phyloP scores from a whole-genome alignment of 2,888 invertebrate genomes.

The Uloborus plumipes region DNA sequence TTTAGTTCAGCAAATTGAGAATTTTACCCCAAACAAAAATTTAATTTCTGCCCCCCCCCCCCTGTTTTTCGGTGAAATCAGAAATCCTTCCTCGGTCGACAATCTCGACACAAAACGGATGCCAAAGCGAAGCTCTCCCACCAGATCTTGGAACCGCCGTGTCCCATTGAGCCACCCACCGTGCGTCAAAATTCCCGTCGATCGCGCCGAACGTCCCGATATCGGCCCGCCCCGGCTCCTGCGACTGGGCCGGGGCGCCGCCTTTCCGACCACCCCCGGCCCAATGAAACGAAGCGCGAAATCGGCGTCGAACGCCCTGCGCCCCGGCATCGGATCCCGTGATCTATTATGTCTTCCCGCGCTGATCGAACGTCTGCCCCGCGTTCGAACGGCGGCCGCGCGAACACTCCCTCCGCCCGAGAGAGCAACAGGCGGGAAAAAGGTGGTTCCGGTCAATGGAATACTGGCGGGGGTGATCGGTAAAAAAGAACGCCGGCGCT shows the following conservation, averaged over 20 bases:
- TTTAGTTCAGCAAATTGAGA: no score
- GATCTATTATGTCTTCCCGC: constrained; percentile 56
- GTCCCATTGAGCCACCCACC: no score
- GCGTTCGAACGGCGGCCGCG: constrained; percentile 33
- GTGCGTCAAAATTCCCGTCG: not conserved
- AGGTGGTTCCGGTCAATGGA: not conserved
- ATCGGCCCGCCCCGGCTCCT: constrained; percentile 30
- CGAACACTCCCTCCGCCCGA: constrained; percentile 13
- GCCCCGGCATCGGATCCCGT: constrained; percentile 49
- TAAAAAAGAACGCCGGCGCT: no score
- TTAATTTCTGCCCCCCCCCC: no score
- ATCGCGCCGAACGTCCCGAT: constrained; percentile 8
- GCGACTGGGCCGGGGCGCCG: constrained; percentile 15
- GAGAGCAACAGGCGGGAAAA: constrained; percentile 33
- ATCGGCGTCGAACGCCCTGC: constrained; percentile 13
- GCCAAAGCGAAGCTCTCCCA: no score
- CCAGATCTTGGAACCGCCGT: no score
- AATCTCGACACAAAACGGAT: no score
- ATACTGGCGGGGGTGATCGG: not conserved
- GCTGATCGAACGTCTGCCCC: constrained; percentile 36
- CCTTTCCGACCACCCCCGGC: constrained; percentile 27
- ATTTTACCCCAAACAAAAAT: no score
- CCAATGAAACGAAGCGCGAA: constrained; percentile 49
- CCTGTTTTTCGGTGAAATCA: no score
- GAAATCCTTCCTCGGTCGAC: no score